A percentile compares a stretch with the other conserved stretches of the same genome.
Evolutionary conservation across 1,140 invertebrate genomes (phyloP).

Genomic region (Heliothis virescens): DNA sequence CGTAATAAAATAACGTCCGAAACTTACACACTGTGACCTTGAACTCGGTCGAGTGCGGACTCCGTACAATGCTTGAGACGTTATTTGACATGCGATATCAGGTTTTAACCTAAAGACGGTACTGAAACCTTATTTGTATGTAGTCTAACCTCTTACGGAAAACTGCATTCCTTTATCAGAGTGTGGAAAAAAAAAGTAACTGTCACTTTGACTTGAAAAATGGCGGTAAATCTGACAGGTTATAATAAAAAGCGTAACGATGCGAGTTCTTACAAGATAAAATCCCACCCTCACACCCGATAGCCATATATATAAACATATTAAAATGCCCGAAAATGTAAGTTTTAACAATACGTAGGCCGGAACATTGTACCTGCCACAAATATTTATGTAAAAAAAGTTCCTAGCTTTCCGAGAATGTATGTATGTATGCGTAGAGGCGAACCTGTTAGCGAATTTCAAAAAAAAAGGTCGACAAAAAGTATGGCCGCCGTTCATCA

Average conservation of each 20-base stretch:
- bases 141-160: not conserved
- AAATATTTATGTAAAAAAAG: constrained; percentile 59
- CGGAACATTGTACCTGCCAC: constrained; percentile 60
- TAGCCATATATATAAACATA: constrained; percentile 35
- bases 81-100: not conserved
- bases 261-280: not conserved
- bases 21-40: constrained; percentile 9
- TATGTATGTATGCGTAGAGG: constrained; percentile 53
- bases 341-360: constrained; percentile 46
- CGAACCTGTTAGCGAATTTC: constrained; percentile 68
- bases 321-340: constrained; percentile 19
- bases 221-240: constrained; percentile 7
- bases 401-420: constrained; percentile 60
- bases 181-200: not conserved
- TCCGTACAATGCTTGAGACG: not conserved
- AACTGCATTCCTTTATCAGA: constrained; percentile 42
- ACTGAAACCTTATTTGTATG: no score
- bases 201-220: not conserved
- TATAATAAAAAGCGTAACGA: constrained; percentile 2
- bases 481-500: constrained; percentile 59
- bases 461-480: constrained; percentile 69
- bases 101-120: no score
- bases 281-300: constrained; percentile 17
- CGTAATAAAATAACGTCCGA: not conserved
- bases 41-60: not conserved